Conservation (phyloP, 2,888 invertebrate genomes). For the Drosophila nigricruria region DNA sequence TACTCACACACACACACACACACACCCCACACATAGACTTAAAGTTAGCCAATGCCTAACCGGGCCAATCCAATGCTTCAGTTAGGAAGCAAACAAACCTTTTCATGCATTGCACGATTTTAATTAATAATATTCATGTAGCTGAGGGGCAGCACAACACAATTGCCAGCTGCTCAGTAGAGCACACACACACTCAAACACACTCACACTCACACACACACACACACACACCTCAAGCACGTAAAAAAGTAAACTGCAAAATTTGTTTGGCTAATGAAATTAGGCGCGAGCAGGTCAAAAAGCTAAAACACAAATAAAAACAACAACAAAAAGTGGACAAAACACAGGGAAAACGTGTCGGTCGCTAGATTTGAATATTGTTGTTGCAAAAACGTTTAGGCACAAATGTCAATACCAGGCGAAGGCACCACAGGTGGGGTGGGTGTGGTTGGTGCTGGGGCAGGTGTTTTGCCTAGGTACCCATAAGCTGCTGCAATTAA, state of each 20-base stretch:
- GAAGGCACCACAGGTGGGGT: background rate
- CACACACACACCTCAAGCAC: slow-evolving; percentile 1
- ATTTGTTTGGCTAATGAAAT: slow-evolving; percentile 68
- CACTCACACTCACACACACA: slow-evolving; percentile 17
- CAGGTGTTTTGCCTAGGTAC: background rate
- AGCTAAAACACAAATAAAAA: slow-evolving; percentile 1
- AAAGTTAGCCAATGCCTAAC: slow-evolving; percentile 24
- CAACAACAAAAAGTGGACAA: slow-evolving; percentile 1
- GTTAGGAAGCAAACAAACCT: slow-evolving; percentile 59
- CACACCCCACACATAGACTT: slow-evolving; percentile 2
- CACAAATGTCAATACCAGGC: slow-evolving; percentile 46
- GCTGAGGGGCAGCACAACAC: slow-evolving; percentile 7
- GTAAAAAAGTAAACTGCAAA: slow-evolving; percentile 28
- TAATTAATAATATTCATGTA: slow-evolving; percentile 79
- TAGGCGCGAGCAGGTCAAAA: slow-evolving; percentile 38
- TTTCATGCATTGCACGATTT: slow-evolving; percentile 80
- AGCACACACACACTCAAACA: slow-evolving; percentile 22
- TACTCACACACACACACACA: slow-evolving; percentile 8
- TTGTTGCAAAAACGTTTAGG: slow-evolving; percentile 43
- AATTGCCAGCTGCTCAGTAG: slow-evolving; percentile 22
- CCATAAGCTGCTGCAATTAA: slow-evolving; percentile 49
- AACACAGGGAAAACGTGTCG: slow-evolving; percentile 16
- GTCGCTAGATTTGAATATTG: slow-evolving; percentile 43
- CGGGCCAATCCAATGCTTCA: slow-evolving; percentile 40
- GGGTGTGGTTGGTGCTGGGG: background rate